Conservation (phyloP, 2,888 invertebrate genomes). For the Rhorus exstirpatorius region DNA sequence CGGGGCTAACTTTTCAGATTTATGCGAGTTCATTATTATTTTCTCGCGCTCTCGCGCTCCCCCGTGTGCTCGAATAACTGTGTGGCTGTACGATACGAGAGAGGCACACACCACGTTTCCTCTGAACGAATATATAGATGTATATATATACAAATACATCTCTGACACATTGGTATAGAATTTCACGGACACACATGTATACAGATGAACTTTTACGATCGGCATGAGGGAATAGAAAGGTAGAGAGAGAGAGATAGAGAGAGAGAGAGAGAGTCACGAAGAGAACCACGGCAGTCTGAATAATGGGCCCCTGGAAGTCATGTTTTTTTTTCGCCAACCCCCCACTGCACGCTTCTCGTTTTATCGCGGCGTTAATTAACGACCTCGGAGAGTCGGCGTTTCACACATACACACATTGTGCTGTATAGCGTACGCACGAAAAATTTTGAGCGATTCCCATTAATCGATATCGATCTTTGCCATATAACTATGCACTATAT, state of each 20-base stretch:
- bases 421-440: conserved; percentile 48
- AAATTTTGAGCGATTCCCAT: conserved; percentile 71
- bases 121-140: background rate
- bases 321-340: conserved; percentile 52
- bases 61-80: conserved; percentile 66
- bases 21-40: conserved; percentile 85
- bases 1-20: conserved; percentile 84
- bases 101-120: conserved; percentile 25
- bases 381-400: conserved; percentile 62
- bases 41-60: conserved; percentile 80
- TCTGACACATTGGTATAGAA: background rate
- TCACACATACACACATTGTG: conserved; percentile 7
- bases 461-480: conserved; percentile 69
- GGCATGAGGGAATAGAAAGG: conserved; percentile 55
- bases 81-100: conserved; percentile 53
- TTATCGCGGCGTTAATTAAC: conserved; percentile 71
- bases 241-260: no score
- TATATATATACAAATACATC: background rate
- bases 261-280: conserved; percentile 58
- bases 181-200: conserved; percentile 4
- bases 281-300: conserved; percentile 70
- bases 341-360: conserved; percentile 70
- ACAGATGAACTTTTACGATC: conserved; percentile 52
- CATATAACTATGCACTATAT: conserved; percentile 5
- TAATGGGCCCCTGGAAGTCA: conserved; percentile 69